phyloP scores from a whole-genome alignment of 2,797 vertebrate species.

The Gymnoscopelus braueri region DNA sequence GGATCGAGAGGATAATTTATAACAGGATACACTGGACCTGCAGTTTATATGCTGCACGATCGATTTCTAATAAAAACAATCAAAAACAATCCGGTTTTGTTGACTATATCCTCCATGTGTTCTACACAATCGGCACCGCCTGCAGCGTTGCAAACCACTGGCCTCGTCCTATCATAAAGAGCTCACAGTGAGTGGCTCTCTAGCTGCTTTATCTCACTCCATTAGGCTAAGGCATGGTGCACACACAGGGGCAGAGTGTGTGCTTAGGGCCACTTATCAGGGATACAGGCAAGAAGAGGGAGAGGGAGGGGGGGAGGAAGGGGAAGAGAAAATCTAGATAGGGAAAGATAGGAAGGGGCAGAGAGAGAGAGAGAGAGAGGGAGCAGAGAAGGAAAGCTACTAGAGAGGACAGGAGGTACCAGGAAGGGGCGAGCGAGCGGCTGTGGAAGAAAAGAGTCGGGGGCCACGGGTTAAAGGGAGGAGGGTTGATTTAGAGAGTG shows the following conservation, averaged over 20 bases:
- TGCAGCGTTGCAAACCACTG: constrained; percentile 24
- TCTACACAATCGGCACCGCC: not conserved
- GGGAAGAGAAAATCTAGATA: constrained; percentile 28
- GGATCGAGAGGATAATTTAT: not conserved
- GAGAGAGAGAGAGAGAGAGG: constrained; percentile 32
- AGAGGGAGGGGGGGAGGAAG: constrained; percentile 54
- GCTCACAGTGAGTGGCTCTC: constrained; percentile 63
- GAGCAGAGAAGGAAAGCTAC: constrained; percentile 29
- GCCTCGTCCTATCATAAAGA: constrained; percentile 31
- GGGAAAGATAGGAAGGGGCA: constrained; percentile 32
- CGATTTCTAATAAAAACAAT: too few relatives aligned
- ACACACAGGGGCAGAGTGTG: constrained; percentile 73
- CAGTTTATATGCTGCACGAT: too few relatives aligned
- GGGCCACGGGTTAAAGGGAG: constrained; percentile 48
- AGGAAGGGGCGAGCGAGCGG: constrained; percentile 20
- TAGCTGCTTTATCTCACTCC: constrained; percentile 75
- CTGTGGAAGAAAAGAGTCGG: constrained; percentile 21
- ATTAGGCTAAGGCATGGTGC: constrained; percentile 74
- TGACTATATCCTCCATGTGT: not conserved
- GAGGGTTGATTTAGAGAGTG: constrained; percentile 60
- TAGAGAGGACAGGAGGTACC: constrained; percentile 11
- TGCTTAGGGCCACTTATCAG: constrained; percentile 76
- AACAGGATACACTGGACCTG: too few relatives aligned
- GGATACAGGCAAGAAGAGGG: constrained; percentile 47
- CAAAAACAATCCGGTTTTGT: too few relatives aligned